Evolutionary conservation across 1,140 invertebrate genomes (phyloP), one percentile per base, ranked within the genome.

Genomic region (Cotesia vestalis): DNA sequence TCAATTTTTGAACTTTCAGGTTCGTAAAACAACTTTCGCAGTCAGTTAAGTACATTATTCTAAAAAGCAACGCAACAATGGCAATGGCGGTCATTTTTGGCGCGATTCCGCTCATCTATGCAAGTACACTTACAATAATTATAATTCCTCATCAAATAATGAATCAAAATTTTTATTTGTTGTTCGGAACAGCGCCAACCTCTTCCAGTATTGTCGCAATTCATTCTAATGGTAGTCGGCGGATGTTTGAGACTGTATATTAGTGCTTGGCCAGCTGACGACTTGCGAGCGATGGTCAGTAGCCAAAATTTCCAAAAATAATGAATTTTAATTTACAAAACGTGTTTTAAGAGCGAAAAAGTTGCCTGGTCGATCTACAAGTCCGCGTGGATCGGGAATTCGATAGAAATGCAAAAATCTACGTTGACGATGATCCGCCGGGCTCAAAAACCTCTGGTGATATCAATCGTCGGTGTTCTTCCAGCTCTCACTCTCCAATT

Each of bases 51-150:
- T 73, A 71, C 34, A 74, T 74, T 8, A 74, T 73, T 20, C 9
- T 73, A 1, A 76, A 74, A 61, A 67, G 71, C 20, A 76, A 74
- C 20, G 63, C 40, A 8, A 73, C 71, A 2, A 81, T 83, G 80
- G 75, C 73, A 35, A 11, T 74, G 4, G 73, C 76, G 8, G 75
- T 77, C 2, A 76, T 80, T 55, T 79, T 73, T 60, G 79, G 78
- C 51, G 78, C 75, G 61, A 77, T 80, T 63, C 78, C 79, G 11
- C 60, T 84, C 6, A 64, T 83, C 53, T 40, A 74, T 17, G 81
- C 81, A 75, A 78, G 77, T 77, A 38, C 4, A 59, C 17, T 20
- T 4, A 14, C 17, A 14, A 38, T 27, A 8, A 53, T 20, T 27
- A 20, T 64, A 46, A 57, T 5, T 70, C 20, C 27, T 11, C 2